Percentiles rank a stretch among this genome's conserved stretches.
Evolutionary conservation across 2,797 vertebrate genomes (phyloP).

Genomic region (Phrynocephalus vlangalii): DNA sequence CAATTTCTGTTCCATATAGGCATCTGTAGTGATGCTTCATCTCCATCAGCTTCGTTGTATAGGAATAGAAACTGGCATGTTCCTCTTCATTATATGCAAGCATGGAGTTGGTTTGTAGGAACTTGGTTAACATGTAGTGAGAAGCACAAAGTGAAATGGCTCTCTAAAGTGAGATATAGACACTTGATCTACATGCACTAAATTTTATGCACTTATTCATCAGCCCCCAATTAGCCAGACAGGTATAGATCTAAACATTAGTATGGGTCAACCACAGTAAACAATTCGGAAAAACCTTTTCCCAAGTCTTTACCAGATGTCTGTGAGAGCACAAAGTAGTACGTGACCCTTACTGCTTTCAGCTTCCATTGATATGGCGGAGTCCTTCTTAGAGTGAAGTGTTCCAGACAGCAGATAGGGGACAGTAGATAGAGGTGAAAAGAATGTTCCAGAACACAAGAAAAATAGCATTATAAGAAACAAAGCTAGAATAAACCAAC

Average conservation of each 20-base stretch:
- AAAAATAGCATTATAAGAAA: too few species aligned
- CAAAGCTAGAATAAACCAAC: too few species aligned
- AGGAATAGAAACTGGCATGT: neutral
- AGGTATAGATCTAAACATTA: neutral
- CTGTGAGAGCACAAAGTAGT: too few species aligned
- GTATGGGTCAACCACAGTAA: neutral
- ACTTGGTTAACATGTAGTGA: neutral
- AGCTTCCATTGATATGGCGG: neutral
- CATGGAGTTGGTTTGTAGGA: constrained; percentile 40
- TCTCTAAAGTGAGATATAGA: neutral
- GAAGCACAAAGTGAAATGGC: neutral
- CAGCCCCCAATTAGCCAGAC: too few species aligned
- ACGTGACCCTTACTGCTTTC: neutral
- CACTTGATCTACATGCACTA: neutral
- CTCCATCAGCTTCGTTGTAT: neutral
- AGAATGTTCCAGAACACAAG: too few species aligned
- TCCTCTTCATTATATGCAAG: constrained; percentile 6
- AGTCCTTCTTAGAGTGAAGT: too few species aligned
- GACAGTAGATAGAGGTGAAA: too few species aligned
- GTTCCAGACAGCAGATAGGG: too few species aligned
- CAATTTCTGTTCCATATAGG: constrained; percentile 18
- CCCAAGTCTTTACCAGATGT: too few species aligned
- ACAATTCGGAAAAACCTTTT: neutral
- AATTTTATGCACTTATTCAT: too few species aligned
- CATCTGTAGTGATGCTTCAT: neutral